Conservation (phyloP, 2,888 invertebrate genomes). For the Lacanobia oleracea region DNA sequence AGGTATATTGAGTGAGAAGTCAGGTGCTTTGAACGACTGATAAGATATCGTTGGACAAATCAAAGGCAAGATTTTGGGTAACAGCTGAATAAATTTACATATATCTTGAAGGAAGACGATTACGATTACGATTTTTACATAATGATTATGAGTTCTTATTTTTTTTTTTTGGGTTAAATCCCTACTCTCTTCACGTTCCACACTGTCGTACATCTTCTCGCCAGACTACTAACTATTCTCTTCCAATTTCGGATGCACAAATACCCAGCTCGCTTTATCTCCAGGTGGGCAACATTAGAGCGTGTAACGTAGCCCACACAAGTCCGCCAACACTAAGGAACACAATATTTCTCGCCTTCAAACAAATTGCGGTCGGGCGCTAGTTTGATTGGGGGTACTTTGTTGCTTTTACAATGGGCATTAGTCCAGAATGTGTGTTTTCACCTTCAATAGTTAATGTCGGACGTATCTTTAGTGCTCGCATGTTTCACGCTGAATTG, state of each 20-base stretch:
- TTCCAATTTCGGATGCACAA: slow-evolving; percentile 22
- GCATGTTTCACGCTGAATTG: slow-evolving; percentile 55
- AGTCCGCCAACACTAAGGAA: slow-evolving; percentile 78
- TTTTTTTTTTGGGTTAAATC: no score
- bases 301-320: slow-evolving; percentile 68
- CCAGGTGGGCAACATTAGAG: slow-evolving; percentile 69
- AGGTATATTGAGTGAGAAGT: no score
- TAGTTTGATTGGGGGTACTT: slow-evolving; percentile 89
- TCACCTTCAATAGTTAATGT: slow-evolving; percentile 72
- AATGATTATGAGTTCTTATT: no score
- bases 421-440: slow-evolving; percentile 80
- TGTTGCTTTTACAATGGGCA: slow-evolving; percentile 89
- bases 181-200: background rate
- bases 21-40: no score
- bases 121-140: no score
- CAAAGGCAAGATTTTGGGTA: no score
- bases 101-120: no score
- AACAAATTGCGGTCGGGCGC: slow-evolving; percentile 88
- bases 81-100: no score
- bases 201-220: background rate
- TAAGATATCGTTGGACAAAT: background rate
- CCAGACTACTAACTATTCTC: slow-evolving; percentile 3
- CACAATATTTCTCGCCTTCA: slow-evolving; percentile 85
- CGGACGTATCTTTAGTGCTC: slow-evolving; percentile 62
- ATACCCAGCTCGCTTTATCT: slow-evolving; percentile 70